Percentiles rank a stretch among this genome's conserved stretches.
These are phyloP conservation scores for Amblyraja radiata DNA, from an alignment of 2,797 vertebrate genomes.

Conservation along the genomic window DNA sequence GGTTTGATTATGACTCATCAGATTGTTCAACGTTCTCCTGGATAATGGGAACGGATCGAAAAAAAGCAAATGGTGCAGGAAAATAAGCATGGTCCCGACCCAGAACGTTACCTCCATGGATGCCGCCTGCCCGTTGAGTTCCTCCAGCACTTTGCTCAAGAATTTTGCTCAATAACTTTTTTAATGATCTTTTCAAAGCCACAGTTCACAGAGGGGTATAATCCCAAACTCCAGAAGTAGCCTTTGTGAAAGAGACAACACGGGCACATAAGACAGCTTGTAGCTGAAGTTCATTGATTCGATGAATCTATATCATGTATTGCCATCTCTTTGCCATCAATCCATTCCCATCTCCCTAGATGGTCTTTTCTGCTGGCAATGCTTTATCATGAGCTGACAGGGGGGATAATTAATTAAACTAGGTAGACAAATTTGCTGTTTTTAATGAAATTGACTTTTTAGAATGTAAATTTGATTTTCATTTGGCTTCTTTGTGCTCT, in stretches of 20 bases:
- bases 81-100: not conserved
- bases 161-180: not conserved
- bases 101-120: no score
- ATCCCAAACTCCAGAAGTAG: not conserved
- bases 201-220: no score
- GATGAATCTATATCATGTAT: not conserved
- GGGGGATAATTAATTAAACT: not conserved
- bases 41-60: not conserved
- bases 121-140: no score
- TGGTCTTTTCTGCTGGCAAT: not conserved
- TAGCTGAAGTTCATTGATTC: not conserved
- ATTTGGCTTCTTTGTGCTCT: not conserved
- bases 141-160: no score
- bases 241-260: not conserved
- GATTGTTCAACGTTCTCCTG: not conserved
- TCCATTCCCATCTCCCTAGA: not conserved
- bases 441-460: not conserved
- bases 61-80: not conserved
- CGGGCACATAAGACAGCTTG: not conserved
- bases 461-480: conserved; percentile 1
- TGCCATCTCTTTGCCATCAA: not conserved
- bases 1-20: not conserved
- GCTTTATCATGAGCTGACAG: not conserved
- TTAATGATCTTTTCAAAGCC: not conserved
- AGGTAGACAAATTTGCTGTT: no score